phyloP scores from a whole-genome alignment of 2,888 invertebrate genomes.

The Scelioninae gen. 2 region DNA sequence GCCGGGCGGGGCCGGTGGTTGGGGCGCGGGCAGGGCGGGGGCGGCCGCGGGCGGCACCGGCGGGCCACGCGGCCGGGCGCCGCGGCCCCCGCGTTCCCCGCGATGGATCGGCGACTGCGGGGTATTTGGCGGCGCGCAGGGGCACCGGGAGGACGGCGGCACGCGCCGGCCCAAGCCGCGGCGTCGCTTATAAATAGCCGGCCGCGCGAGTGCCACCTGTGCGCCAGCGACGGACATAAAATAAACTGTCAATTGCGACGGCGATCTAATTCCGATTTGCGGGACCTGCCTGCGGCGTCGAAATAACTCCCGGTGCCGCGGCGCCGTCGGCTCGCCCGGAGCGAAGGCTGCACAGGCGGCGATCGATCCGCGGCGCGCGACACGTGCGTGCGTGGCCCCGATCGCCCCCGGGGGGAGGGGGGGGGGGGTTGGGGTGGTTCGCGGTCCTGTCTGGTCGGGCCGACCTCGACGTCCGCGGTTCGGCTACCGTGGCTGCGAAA shows the following conservation, averaged over 20 bases:
- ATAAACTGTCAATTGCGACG: conserved; percentile 16
- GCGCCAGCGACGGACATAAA: conserved; percentile 19
- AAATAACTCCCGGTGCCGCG: conserved; percentile 50
- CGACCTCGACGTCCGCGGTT: not conserved
- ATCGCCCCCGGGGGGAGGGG: conserved; percentile 13
- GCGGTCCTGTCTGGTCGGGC: conserved; percentile 4
- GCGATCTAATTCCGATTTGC: conserved; percentile 4
- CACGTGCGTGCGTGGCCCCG: conserved; percentile 59
- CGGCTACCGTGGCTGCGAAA: conserved; percentile 73
- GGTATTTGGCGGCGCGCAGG: no score
- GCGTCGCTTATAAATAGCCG: conserved; percentile 37
- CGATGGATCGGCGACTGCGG: no score
- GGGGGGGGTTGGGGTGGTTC: no score
- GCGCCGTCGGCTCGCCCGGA: no score
- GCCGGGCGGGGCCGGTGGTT: no score
- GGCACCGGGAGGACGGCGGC: no score
- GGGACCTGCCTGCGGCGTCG: conserved; percentile 25
- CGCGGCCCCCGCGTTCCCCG: no score
- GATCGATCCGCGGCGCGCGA: conserved; percentile 52
- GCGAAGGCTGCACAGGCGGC: conserved; percentile 29
- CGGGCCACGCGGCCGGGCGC: no score
- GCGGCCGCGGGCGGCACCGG: not conserved
- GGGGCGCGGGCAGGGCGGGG: no score
- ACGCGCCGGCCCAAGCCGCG: no score
- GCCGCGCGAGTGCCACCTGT: conserved; percentile 73